phyloP scores from a whole-genome alignment of 2,113 vertebrate species.

The Tympanuchus pallidicinctus region DNA sequence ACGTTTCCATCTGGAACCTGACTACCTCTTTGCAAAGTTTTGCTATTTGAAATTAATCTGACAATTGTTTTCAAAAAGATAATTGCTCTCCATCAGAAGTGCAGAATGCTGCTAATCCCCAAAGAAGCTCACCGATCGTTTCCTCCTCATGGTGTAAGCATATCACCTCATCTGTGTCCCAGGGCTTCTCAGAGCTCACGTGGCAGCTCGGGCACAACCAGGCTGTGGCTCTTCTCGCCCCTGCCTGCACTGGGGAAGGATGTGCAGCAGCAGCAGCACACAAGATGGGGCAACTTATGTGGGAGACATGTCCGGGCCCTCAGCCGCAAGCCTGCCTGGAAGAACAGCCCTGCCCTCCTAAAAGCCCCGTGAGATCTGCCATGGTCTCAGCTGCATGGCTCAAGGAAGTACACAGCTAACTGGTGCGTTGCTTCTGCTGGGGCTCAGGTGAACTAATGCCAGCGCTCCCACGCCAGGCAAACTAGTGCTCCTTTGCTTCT shows the following conservation, averaged over 20 bases:
- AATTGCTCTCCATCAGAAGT: background rate
- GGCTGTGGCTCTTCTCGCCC: rapidly evolving
- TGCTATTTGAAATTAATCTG: background rate
- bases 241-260: background rate
- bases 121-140: background rate
- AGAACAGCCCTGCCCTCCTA: background rate
- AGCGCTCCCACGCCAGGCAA: background rate
- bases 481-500: background rate
- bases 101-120: background rate
- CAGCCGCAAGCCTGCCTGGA: background rate
- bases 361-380: background rate
- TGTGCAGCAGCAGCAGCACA: background rate
- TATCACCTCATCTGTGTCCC: background rate
- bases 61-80: background rate
- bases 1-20: background rate
- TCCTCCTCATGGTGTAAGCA: background rate
- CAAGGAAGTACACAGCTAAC: background rate
- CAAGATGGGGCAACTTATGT: rapidly evolving
- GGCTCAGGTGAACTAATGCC: background rate
- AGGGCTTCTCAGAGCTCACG: rapidly evolving
- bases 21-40: background rate
- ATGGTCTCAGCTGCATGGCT: background rate
- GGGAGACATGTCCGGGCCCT: background rate
- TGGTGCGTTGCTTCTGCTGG: background rate
- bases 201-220: background rate